A percentile compares a stretch with the other conserved stretches of the same genome.
These are phyloP conservation scores for Chondrosia reniformis DNA, from an alignment of 37 sponge, comb jelly and placozoan species.

Conservation along the genomic window DNA sequence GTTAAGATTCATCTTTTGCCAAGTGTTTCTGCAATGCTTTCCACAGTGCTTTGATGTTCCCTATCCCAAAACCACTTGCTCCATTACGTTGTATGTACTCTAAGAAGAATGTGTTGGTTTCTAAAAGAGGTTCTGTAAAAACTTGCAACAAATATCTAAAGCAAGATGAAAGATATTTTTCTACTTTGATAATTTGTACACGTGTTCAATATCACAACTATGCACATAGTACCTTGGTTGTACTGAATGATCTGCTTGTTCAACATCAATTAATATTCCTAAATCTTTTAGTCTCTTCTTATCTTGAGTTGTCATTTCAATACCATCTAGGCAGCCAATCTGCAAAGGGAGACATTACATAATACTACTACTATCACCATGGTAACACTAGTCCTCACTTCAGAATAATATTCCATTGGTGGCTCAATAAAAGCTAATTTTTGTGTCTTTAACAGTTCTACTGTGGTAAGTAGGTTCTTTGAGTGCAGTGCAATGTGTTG, in stretches of 20 bases:
- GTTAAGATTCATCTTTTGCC: too few relatives aligned
- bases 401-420: conserved; percentile 42
- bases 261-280: too few relatives aligned
- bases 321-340: too few relatives aligned
- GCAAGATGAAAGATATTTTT: too few relatives aligned
- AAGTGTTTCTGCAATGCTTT: conserved; percentile 46
- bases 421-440: conserved; percentile 27
- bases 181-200: too few relatives aligned
- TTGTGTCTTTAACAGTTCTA: neutral
- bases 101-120: conserved; percentile 52
- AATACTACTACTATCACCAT: too few relatives aligned
- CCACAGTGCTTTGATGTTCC: conserved; percentile 65
- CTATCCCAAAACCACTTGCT: conserved; percentile 57
- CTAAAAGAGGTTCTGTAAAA: conserved; percentile 65
- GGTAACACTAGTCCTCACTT: conserved; percentile 20
- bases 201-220: too few relatives aligned
- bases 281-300: too few relatives aligned
- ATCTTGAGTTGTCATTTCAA: too few relatives aligned
- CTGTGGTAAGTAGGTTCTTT: conserved; percentile 6
- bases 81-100: conserved; percentile 63
- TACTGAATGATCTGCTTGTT: too few relatives aligned
- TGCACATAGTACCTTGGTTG: too few relatives aligned
- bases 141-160: conserved; percentile 59
- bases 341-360: too few relatives aligned
- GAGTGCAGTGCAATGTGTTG: conserved; percentile 47